Evolutionary conservation across 2,888 invertebrate genomes (phyloP).

Genomic region (Chalcis sispes): DNA sequence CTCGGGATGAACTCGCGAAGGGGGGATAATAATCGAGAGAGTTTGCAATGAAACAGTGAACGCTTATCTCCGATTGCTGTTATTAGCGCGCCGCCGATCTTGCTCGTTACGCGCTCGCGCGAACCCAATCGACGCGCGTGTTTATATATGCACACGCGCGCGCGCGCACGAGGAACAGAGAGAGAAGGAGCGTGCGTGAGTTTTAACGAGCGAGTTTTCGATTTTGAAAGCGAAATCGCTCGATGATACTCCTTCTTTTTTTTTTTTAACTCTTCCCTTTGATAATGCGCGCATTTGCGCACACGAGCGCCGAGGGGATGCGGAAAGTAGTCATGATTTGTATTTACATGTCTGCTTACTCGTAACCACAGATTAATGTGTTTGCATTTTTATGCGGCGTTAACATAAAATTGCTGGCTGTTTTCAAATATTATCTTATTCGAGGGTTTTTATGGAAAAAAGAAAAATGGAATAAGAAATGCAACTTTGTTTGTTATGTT

Average conservation of each 20-base stretch:
- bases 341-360: too few relatives aligned
- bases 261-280: not conserved
- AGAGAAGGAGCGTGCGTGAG: not conserved
- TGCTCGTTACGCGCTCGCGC: not conserved
- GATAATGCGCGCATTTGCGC: not conserved
- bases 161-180: not conserved
- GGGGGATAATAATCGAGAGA: constrained; percentile 30
- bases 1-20: not conserved
- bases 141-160: not conserved
- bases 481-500: too few relatives aligned
- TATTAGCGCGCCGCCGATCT: constrained; percentile 26
- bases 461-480: too few relatives aligned
- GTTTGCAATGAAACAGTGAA: not conserved
- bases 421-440: too few relatives aligned
- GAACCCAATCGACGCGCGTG: not conserved
- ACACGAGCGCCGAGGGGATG: not conserved
- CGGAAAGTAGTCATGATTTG: too few relatives aligned
- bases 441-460: too few relatives aligned
- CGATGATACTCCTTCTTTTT: too few relatives aligned
- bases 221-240: not conserved
- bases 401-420: too few relatives aligned
- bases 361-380: too few relatives aligned
- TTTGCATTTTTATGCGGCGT: too few relatives aligned
- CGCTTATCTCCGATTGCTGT: constrained; percentile 32
- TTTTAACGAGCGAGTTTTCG: not conserved